A percentile compares a stretch with the other conserved stretches of the same genome.
Conservation (phyloP, 2,888 invertebrate genomes). For the Dasysyrphus albostriatus region DNA sequence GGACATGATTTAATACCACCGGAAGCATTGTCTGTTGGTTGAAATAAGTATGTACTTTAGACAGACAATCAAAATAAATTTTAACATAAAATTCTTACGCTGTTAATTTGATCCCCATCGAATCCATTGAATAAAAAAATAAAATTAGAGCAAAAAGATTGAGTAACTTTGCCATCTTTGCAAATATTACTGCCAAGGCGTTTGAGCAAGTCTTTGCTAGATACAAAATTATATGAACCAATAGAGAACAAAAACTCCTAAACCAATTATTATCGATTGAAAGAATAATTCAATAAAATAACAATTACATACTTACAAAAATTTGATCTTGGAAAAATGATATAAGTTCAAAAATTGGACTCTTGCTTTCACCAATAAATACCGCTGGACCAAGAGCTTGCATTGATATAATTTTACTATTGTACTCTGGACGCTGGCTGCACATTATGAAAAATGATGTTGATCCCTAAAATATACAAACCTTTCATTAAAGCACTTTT, state of each 20-base stretch:
- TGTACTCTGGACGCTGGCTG: slow-evolving; percentile 87
- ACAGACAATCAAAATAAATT: neutral
- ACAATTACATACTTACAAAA: slow-evolving; percentile 10
- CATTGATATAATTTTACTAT: slow-evolving; percentile 87
- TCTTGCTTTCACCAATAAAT: slow-evolving; percentile 86
- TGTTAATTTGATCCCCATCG: slow-evolving; percentile 84
- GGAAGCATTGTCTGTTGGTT: slow-evolving; percentile 87
- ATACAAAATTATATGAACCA: slow-evolving; percentile 87
- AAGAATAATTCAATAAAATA: neutral
- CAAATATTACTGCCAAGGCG: slow-evolving; percentile 85
- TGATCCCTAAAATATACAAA: slow-evolving; percentile 85
- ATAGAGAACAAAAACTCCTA: slow-evolving; percentile 80
- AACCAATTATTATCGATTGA: neutral
- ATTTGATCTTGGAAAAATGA: slow-evolving; percentile 83
- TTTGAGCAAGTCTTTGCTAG: slow-evolving; percentile 85
- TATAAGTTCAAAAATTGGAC: slow-evolving; percentile 84
- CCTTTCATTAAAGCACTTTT: no score
- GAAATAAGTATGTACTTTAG: neutral
- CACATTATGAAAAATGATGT: slow-evolving; percentile 88
- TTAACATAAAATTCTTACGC: neutral
- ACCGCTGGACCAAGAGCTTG: slow-evolving; percentile 89
- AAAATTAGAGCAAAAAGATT: slow-evolving; percentile 87
- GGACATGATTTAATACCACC: slow-evolving; percentile 87
- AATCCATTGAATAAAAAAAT: slow-evolving; percentile 88
- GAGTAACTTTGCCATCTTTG: slow-evolving; percentile 85